A percentile compares a stretch with the other conserved stretches of the same genome.
Conservation (phyloP, 2,113 vertebrate species). For the Platanista minor region DNA sequence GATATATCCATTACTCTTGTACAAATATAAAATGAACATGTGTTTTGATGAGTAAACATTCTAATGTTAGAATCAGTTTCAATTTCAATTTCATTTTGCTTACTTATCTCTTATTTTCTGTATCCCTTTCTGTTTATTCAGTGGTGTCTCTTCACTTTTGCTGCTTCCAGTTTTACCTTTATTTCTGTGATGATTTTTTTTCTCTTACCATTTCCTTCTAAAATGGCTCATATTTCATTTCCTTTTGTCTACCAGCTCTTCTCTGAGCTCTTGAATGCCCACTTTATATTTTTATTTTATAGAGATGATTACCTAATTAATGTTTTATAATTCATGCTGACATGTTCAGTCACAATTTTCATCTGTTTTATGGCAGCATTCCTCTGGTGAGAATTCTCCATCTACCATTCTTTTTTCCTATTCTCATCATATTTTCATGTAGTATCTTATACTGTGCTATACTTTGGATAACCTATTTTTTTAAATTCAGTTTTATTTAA, state of each 20-base stretch:
- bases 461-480: neutral
- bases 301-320: neutral
- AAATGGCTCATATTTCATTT: neutral
- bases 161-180: neutral
- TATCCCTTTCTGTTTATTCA: neutral
- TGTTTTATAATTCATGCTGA: neutral
- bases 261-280: neutral
- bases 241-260: neutral
- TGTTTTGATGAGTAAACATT: neutral
- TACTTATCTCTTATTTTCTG: neutral
- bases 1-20: neutral
- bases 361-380: neutral
- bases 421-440: neutral
- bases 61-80: neutral
- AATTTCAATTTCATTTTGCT: neutral
- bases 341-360: neutral
- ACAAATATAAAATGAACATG: too few relatives aligned
- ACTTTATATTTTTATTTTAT: neutral
- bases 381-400: neutral
- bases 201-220: neutral
- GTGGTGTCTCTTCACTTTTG: neutral
- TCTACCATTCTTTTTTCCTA: neutral
- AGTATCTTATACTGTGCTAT: neutral
- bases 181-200: neutral
- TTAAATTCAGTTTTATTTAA: too few relatives aligned